A percentile compares a stretch with the other conserved stretches of the same genome.
phyloP scores from a whole-genome alignment of 2,888 invertebrate genomes.

The Cylindroiulus punctatus region DNA sequence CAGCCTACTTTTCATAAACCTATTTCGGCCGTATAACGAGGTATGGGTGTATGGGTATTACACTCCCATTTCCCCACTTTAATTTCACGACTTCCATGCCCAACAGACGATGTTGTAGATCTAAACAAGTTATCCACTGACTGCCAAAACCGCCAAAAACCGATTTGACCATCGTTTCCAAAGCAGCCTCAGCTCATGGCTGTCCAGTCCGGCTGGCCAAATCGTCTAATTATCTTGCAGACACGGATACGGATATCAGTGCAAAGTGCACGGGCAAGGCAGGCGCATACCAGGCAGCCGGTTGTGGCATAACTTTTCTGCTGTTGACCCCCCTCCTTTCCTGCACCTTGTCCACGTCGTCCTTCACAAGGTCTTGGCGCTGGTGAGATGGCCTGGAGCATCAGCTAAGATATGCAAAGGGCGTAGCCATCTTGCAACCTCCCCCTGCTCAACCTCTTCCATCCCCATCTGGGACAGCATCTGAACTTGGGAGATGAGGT shows the following conservation, averaged over 20 bases:
- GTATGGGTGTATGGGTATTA: no score
- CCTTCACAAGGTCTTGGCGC: constrained; percentile 21
- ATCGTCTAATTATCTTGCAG: background rate
- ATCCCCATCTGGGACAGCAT: background rate
- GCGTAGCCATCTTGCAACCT: constrained; percentile 6
- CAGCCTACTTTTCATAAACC: no score
- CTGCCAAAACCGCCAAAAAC: no score
- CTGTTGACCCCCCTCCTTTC: background rate
- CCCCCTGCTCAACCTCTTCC: background rate
- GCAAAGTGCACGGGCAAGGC: background rate
- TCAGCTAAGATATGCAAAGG: background rate
- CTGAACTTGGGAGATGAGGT: background rate
- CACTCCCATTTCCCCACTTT: no score
- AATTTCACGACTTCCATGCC: no score
- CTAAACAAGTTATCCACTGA: no score
- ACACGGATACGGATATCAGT: constrained; percentile 33
- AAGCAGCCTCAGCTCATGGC: background rate
- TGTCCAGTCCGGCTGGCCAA: background rate
- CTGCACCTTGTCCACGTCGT: background rate
- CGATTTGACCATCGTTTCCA: no score
- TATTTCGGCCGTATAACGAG: no score
- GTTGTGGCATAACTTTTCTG: background rate
- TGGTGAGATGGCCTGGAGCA: background rate
- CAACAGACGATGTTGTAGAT: no score
- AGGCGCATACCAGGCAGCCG: background rate